Percentiles rank a stretch among this genome's conserved stretches.
Evolutionary conservation across 64 coral and sea anemone genomes (phyloP).

Genomic region (Exaiptasia diaphana): DNA sequence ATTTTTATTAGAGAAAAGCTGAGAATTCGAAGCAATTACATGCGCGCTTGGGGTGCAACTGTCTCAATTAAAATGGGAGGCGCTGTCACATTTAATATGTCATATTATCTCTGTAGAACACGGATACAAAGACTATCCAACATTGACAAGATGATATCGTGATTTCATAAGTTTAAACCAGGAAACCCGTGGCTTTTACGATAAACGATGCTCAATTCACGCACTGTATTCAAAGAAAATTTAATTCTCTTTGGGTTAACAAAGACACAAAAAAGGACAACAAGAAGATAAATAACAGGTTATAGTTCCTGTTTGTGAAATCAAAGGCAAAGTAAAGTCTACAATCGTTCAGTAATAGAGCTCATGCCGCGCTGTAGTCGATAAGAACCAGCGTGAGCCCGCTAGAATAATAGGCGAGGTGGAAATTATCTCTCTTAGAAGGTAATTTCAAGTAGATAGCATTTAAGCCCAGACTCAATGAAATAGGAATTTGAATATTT

Average conservation of each 20-base stretch:
- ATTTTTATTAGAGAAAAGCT: no score
- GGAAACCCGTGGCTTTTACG: no score
- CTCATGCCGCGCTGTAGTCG: neutral
- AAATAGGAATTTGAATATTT: constrained; percentile 9
- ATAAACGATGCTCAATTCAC: neutral
- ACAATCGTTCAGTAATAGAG: neutral
- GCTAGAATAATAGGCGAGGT: neutral
- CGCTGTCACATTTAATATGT: no score
- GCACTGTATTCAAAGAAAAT: neutral
- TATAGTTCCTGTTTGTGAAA: neutral
- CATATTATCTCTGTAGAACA: no score
- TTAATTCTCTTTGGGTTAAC: neutral
- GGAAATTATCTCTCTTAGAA: neutral
- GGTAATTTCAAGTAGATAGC: constrained; percentile 14
- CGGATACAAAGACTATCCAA: no score
- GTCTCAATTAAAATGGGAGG: no score
- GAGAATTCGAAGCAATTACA: no score
- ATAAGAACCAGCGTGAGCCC: constrained; percentile 7
- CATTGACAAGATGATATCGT: no score
- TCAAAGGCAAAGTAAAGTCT: neutral
- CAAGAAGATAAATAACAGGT: neutral
- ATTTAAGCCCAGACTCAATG: constrained; percentile 6
- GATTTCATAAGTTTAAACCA: no score
- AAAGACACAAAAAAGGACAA: neutral
- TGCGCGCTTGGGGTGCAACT: no score